Percentiles rank a stretch among this genome's conserved stretches.
phyloP scores from a whole-genome alignment of 1,140 invertebrate species.

The Pomacea maculata region DNA sequence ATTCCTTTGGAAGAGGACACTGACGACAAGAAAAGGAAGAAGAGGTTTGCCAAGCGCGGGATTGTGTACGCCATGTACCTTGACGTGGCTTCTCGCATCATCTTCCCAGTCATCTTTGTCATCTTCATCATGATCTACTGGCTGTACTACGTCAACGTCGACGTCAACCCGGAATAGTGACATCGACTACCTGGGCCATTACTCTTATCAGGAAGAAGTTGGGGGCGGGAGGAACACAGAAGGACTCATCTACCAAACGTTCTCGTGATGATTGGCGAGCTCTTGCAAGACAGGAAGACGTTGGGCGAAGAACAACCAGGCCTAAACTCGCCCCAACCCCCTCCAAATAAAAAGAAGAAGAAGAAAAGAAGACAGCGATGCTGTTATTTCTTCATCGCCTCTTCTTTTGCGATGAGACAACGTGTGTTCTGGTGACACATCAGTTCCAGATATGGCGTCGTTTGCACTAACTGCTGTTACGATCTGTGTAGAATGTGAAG shows the following conservation, averaged over 20 bases:
- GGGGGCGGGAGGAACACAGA: too few relatives aligned
- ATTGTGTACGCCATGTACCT: conserved; percentile 56
- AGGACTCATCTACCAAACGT: neutral
- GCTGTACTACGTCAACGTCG: conserved; percentile 66
- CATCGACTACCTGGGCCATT: neutral
- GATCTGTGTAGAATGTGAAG: too few relatives aligned
- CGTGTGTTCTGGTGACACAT: too few relatives aligned
- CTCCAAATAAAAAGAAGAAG: too few relatives aligned
- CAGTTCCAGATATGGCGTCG: too few relatives aligned
- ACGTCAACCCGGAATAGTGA: conserved; percentile 4
- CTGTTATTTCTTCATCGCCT: too few relatives aligned
- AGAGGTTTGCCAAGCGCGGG: conserved; percentile 32
- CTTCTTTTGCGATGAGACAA: too few relatives aligned
- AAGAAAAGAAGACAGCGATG: neutral
- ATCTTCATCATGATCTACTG: conserved; percentile 71
- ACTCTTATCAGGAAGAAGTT: neutral
- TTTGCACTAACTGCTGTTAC: too few relatives aligned
- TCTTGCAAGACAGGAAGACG: neutral
- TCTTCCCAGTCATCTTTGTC: conserved; percentile 68
- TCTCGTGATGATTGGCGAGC: neutral
- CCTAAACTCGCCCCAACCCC: neutral
- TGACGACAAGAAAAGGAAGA: conserved; percentile 31
- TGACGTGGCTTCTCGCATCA: conserved; percentile 67
- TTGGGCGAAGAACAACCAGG: neutral
- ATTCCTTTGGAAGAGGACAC: conserved; percentile 40